Percentiles rank a stretch among this genome's conserved stretches.
phyloP scores from a whole-genome alignment of 2,113 vertebrate species.

The Sylvia atricapilla region DNA sequence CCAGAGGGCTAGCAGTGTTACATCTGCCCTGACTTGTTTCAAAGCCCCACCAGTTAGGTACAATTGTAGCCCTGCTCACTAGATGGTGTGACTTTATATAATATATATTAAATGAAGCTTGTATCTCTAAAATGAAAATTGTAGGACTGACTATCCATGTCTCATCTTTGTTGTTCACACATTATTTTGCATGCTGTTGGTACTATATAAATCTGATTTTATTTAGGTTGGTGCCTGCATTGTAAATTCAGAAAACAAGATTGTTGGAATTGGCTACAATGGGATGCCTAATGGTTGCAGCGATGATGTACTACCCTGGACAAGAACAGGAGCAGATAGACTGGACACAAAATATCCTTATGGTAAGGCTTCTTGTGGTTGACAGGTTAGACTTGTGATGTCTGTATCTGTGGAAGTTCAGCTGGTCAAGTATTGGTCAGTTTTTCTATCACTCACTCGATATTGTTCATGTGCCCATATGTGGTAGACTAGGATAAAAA shows the following conservation, averaged over 20 bases:
- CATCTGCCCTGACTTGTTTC: not conserved
- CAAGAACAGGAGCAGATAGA: constrained; percentile 69
- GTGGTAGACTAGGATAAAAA: not conserved
- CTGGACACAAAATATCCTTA: constrained; percentile 89
- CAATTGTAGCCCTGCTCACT: not conserved
- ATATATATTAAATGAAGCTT: not conserved
- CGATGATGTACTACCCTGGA: constrained; percentile 80
- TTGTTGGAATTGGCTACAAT: constrained; percentile 97
- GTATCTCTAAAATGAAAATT: not conserved
- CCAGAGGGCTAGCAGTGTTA: not conserved
- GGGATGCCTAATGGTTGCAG: constrained; percentile 93
- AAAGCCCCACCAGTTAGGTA: not conserved
- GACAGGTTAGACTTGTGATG: not conserved
- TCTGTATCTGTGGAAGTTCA: not conserved
- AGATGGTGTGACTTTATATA: not conserved
- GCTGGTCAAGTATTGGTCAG: not conserved
- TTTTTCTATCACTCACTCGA: not conserved
- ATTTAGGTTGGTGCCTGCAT: constrained; percentile 93
- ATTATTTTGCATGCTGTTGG: not conserved
- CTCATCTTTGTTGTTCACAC: not conserved
- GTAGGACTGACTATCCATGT: not conserved
- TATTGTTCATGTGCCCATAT: not conserved
- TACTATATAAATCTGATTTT: not conserved
- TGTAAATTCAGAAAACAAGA: constrained; percentile 96
- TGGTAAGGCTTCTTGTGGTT: constrained; percentile 69